A percentile compares a stretch with the other conserved stretches of the same genome.
These are phyloP conservation scores for Entomyzon cyanotis DNA, from an alignment of 2,113 vertebrate species.

Conservation along the genomic window DNA sequence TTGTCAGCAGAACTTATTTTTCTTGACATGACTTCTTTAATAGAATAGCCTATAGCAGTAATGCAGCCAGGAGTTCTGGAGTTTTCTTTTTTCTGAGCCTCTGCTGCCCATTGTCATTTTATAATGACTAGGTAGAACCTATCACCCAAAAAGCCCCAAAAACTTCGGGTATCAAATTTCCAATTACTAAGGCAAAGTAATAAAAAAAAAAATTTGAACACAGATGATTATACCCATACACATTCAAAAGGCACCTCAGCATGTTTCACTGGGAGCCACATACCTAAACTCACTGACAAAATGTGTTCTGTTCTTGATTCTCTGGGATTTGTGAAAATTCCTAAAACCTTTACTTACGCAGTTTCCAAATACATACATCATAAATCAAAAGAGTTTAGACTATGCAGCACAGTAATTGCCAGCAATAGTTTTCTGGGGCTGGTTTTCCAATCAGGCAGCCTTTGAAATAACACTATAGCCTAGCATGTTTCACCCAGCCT, in stretches of 20 bases:
- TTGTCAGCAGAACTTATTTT: constrained; percentile 15
- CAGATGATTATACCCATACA: not conserved
- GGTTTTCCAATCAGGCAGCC: not conserved
- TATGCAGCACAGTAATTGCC: not conserved
- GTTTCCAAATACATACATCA: not conserved
- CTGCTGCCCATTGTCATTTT: not conserved
- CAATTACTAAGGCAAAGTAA: not conserved
- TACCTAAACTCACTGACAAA: not conserved
- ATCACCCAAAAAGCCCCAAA: not conserved
- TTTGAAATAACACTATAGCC: not conserved
- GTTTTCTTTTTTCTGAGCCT: not conserved
- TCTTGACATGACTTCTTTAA: not conserved
- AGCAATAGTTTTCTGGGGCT: not conserved
- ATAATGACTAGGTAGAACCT: not conserved
- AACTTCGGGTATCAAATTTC: not conserved
- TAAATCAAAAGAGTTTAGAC: not conserved
- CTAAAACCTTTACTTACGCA: not conserved
- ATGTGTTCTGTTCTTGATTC: not conserved
- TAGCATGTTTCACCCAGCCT: not conserved
- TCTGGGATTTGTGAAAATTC: not conserved
- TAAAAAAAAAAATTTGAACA: not conserved
- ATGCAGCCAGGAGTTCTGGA: not conserved
- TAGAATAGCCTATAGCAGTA: not conserved
- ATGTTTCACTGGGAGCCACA: not conserved
- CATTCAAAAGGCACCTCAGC: not conserved